phyloP scores from a whole-genome alignment of 2,888 invertebrate genomes.

The Nemurella pictetii region DNA sequence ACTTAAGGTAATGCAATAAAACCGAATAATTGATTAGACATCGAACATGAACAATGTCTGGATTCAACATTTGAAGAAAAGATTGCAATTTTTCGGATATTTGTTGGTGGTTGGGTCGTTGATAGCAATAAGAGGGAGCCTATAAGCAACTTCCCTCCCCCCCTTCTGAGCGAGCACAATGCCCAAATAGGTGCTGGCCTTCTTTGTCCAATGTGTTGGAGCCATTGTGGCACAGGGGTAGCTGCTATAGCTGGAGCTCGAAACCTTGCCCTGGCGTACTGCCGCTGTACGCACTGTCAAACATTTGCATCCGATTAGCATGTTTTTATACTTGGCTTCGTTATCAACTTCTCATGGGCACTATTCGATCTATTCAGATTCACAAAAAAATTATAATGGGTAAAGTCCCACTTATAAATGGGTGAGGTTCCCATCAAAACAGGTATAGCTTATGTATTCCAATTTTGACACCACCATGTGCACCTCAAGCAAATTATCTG shows the following conservation, averaged over 20 bases:
- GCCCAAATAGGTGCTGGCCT: neutral
- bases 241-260: no score
- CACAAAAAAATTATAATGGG: neutral
- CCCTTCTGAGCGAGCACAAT: neutral
- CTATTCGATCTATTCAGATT: neutral
- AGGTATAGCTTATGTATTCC: neutral
- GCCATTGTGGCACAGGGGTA: no score
- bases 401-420: neutral
- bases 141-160: no score
- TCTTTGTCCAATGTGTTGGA: neutral
- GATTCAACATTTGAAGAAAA: no score
- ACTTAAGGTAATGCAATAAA: no score
- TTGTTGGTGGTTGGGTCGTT: no score
- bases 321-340: neutral
- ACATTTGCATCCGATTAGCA: neutral
- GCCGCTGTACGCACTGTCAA: no score
- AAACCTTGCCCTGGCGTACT: no score
- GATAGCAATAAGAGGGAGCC: no score
- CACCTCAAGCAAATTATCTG: neutral
- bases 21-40: no score
- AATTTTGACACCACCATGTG: neutral
- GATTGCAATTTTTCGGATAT: no score
- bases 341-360: neutral
- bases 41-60: no score
- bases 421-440: neutral